phyloP scores from a whole-genome alignment of 2,113 vertebrate species.

The Actenoides lindsayi region DNA sequence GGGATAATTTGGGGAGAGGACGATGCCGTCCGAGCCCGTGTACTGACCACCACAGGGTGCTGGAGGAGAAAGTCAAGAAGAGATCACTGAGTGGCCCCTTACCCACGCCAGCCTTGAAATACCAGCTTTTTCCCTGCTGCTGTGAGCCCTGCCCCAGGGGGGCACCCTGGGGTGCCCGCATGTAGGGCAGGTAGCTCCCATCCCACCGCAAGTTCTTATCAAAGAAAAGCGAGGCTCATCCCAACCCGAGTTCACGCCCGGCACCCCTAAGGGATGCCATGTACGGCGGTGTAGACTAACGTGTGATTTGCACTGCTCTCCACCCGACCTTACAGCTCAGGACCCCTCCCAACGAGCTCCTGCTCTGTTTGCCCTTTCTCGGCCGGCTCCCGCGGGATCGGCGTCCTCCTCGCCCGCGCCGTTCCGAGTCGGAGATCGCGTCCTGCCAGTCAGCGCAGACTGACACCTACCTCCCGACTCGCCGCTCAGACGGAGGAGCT shows the following conservation, averaged over 20 bases:
- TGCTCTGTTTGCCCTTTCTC: background rate
- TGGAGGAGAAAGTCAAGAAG: conserved; percentile 54
- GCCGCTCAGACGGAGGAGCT: background rate
- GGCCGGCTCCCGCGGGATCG: background rate
- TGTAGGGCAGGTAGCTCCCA: background rate
- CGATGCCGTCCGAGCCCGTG: conserved; percentile 89
- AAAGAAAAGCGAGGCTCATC: background rate
- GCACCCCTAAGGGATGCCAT: background rate
- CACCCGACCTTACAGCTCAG: background rate
- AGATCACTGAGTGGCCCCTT: accelerated
- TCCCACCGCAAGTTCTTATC: background rate
- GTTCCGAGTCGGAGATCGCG: background rate
- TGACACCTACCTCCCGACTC: background rate
- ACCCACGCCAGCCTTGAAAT: background rate
- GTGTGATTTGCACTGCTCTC: background rate
- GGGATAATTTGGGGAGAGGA: conserved; percentile 94
- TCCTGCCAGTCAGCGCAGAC: background rate
- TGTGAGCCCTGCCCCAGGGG: background rate
- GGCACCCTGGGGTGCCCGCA: background rate
- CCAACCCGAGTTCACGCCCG: accelerated
- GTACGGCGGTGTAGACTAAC: accelerated
- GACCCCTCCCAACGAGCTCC: background rate
- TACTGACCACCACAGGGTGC: conserved; percentile 96
- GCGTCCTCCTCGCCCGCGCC: accelerated
- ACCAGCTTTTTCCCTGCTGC: background rate